These are phyloP conservation scores for Eumacrocentrus americanus DNA, from an alignment of 2,888 invertebrate species.

Conservation along the genomic window DNA sequence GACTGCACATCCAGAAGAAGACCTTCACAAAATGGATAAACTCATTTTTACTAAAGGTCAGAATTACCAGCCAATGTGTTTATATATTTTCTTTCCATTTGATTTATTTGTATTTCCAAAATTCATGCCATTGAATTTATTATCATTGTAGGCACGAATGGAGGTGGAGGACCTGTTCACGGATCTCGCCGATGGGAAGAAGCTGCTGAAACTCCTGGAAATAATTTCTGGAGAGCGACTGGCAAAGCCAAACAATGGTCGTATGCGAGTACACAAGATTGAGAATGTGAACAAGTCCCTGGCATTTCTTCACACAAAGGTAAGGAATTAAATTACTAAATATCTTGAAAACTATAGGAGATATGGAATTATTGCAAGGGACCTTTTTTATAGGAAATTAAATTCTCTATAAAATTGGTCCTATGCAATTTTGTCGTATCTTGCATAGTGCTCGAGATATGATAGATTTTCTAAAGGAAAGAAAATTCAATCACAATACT, in stretches of 20 bases:
- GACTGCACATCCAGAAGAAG: constrained; percentile 98
- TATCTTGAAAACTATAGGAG: background rate
- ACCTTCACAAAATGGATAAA: constrained; percentile 99
- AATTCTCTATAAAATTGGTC: no score
- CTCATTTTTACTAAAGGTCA: constrained; percentile 91
- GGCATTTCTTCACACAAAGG: constrained; percentile 94
- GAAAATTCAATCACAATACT: no score
- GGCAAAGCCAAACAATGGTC: constrained; percentile 94
- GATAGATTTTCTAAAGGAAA: no score
- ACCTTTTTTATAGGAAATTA: no score
- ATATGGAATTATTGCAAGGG: no score
- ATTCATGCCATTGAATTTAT: constrained; percentile 3
- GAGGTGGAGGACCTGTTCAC: constrained; percentile 97
- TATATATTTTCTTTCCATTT: constrained; percentile 7
- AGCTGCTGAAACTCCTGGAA: constrained; percentile 91
- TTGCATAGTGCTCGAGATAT: no score
- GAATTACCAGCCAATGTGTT: constrained; percentile 26
- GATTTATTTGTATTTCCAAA: background rate
- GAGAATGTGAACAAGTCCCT: constrained; percentile 98
- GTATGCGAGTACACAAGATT: constrained; percentile 97
- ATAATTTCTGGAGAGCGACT: constrained; percentile 98
- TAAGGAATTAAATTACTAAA: constrained; percentile 52
- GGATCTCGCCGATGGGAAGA: constrained; percentile 94
- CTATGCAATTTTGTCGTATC: no score
- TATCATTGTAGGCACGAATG: constrained; percentile 82